Conservation (phyloP, 2,888 invertebrate species). For the Diarsia dahlii region DNA sequence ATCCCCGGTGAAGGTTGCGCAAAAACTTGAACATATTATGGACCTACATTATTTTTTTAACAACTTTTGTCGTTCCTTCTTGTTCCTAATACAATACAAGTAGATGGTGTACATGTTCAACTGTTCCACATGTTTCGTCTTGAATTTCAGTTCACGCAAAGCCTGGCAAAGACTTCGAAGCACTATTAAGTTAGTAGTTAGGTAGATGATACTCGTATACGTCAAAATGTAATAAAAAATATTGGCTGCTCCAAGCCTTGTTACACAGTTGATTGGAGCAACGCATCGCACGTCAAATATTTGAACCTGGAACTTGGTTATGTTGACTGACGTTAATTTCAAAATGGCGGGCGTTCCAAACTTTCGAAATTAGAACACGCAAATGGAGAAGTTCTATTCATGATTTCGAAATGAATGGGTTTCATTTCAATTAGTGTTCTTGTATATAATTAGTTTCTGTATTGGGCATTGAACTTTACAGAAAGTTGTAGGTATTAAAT, state of each 20-base stretch:
- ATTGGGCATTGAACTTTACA: background rate
- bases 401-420: slow-evolving; percentile 6
- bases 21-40: too few relatives aligned
- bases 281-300: slow-evolving; percentile 45
- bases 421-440: background rate
- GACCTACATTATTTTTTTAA: too few relatives aligned
- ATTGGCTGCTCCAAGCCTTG: slow-evolving; percentile 37
- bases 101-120: too few relatives aligned
- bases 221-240: slow-evolving; percentile 41
- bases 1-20: too few relatives aligned
- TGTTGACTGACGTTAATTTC: slow-evolving; percentile 43
- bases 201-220: too few relatives aligned
- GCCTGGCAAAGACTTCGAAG: slow-evolving; percentile 19
- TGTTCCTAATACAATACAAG: too few relatives aligned
- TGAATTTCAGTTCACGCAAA: slow-evolving; percentile 29
- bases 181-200: slow-evolving; percentile 44
- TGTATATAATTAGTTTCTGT: background rate
- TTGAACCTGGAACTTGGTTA: slow-evolving; percentile 51
- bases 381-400: slow-evolving; percentile 7
- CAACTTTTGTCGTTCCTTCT: too few relatives aligned
- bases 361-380: slow-evolving; percentile 30
- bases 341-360: slow-evolving; percentile 39
- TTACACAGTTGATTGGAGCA: slow-evolving; percentile 48
- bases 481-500: background rate
- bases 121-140: background rate